Base-by-base conservation (phyloP, 2,113 vertebrate genomes). In the Solea senegalensis region DNA sequence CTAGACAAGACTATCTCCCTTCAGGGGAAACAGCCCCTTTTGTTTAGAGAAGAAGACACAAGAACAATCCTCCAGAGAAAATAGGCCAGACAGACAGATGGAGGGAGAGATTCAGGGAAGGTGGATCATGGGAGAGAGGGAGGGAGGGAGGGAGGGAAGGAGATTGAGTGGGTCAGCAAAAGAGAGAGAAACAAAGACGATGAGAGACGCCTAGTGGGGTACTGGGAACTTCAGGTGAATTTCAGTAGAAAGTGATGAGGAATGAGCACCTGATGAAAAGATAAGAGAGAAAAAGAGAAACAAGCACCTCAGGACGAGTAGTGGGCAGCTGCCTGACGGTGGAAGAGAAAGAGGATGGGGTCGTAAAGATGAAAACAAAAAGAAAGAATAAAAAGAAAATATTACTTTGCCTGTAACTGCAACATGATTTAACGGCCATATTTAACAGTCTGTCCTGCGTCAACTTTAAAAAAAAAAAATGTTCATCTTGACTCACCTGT, bases 1-100 rank as follows among this genome's bases (percentile, higher is more conserved):
- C 74, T 40, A 91, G 91, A 93, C 91, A 93, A 90, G 86, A 86
- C 88, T 92, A 90, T 93, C 89, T 44, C 61, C 89, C 84, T 86
- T 69, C 65, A 82, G 78, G 88, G 83, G 27, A 44, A 69, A 83
- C 80, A 69, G 46, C 50, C 64, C 50, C 53, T 56, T 89, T 92
- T 90, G 86, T 93, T 91, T 76, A 74, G 71, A 59, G 83, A 87
- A 77, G 84, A 87, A 80, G 90, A 91, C 86, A 89, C 83, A 89
- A 72, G 53, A 80, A 78, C 63, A 88, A 85, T 66, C 39, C 76
- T 77, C 87, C 4, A n/a, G 67, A 90, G 86, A 86, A 86, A 85
- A 87, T 76, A 83, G 83, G 79, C 79, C 81, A 90, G 86, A 86
- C 85, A 85, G 80, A 84, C 67, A 78, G 77, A 89, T 74, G 79